Evolutionary conservation across 1,140 invertebrate genomes (phyloP), one percentile per base, ranked within the genome.

Genomic region (Schlechtendalia chinensis): DNA sequence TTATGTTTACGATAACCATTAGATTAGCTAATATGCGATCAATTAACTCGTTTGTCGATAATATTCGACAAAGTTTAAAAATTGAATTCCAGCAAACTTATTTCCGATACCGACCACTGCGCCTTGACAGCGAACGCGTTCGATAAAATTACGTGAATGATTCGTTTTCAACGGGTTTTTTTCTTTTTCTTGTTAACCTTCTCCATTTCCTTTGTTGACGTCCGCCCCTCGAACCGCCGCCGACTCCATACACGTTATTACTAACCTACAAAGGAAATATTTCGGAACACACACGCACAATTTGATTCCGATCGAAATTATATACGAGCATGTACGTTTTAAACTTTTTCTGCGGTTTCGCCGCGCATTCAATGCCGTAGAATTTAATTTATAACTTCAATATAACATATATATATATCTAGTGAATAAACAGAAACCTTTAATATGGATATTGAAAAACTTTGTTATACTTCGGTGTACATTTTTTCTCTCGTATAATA

Each of bases 301-400:
- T 72, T 72, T 32, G 24, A 72, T 72, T 53, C 24, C 69, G 24
- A n/a, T n/a, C n/a, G n/a, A n/a, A n/a, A n/a, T 4, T 54, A 0
- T 72, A n/a, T 54, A 54, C 24, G 24, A 54, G 0, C 32, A 63
- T 29, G 8, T 22, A n/a, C n/a, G 16, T 39, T 0, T 65, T 65
- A 39, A 3, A 19, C n/a, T 45, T 67, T 45, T 69, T 69, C 47
- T 24, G 14, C 8, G 17, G 39, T 69, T 50, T 47, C 47, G 1
- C 39, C 3, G 32, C 11, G 12, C n/a, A 17, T 47, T 32, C 22
- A 5, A 12, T 22, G 17, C 2, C 3, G n/a, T 6, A 50, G 10
- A 69, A 50, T 69, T 69, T 27, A 69, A 50, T 69, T 69, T 69
- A 24, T 50, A 50, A 50, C 45, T 50, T 69, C 14, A 50, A 27